Percentiles rank a stretch among this genome's conserved stretches.
These are phyloP conservation scores for Pangasius krempfi DNA, from an alignment of 2,797 vertebrate genomes.

Conservation along the genomic window DNA sequence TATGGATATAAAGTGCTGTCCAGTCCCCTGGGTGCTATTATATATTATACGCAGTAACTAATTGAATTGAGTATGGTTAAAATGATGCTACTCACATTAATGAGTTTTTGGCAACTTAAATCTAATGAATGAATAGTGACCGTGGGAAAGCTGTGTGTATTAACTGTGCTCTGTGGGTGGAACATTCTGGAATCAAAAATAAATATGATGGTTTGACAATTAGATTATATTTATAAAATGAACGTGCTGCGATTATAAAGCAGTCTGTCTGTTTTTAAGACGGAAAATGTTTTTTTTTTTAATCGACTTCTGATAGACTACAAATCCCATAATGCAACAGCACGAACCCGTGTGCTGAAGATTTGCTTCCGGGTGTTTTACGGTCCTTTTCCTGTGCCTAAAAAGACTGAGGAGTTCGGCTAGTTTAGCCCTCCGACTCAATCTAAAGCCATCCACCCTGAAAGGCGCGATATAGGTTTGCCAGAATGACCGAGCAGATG, in stretches of 20 bases:
- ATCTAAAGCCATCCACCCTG: constrained; percentile 65
- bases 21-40: neutral
- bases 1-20: no score
- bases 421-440: constrained; percentile 41
- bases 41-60: neutral
- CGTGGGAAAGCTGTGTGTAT: neutral
- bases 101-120: neutral
- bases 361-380: constrained; percentile 27
- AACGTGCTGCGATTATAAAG: neutral
- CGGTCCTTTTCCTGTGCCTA: constrained; percentile 58
- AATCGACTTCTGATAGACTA: constrained; percentile 3
- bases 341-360: neutral
- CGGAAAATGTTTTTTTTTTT: neutral
- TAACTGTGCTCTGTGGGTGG: neutral
- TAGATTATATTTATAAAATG: neutral
- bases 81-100: neutral
- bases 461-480: constrained; percentile 39
- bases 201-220: neutral
- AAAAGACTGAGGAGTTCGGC: constrained; percentile 39
- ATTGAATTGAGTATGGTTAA: neutral
- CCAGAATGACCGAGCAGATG: constrained; percentile 79
- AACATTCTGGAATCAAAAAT: neutral
- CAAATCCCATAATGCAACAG: constrained; percentile 45
- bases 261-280: neutral
- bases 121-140: neutral